Base-by-base conservation (phyloP, 2,113 vertebrate species). In the Cromileptes altivelis region DNA sequence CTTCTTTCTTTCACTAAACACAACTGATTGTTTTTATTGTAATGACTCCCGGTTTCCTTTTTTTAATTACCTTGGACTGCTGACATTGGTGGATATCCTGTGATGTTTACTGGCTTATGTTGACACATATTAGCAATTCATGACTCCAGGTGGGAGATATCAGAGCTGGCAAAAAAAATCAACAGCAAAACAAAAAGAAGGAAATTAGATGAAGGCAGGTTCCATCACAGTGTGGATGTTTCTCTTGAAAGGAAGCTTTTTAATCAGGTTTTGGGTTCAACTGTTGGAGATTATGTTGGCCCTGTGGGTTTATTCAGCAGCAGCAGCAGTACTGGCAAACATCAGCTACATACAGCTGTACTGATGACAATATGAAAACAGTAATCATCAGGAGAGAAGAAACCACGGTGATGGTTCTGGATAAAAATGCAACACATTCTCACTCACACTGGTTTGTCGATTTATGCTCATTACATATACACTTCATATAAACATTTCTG, bases 51-150 rank as follows among this genome's bases (percentile, higher is more conserved):
- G 14, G 27, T 55, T 75, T 58, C 1, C 21, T 53, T 52, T 45
- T 55, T 30, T 81, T 37, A 73, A 83, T 81, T 76, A 72, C 69
- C 52, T 70, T 65, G 49, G 45, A 30, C 40, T 52, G 77, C 52
- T 67, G 68, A 84, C 58, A 75, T 68, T 10, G n/a, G 30, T 45
- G 57, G 42, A 53, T 88, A 79, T 75, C 57, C 64, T 75, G 23
- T 64, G 64, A 19, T 67, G 64, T 73, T 65, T 77, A 55, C 71
- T 57, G 78, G 47, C 81, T 80, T 60, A 33, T 70, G 49, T 82
- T 78, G 75, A 82, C 82, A 67, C 82, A n/a, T 56, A 84, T 92
- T 84, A 84, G 80, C 75, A 80, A 85, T 90, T 90, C 91, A 82
- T 82, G 78, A 84, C 57, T 86, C 69, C 78, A 82, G 87, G 89